These are phyloP conservation scores for Zhuqinia jingwanae DNA, from an alignment of 2,888 invertebrate genomes.

Conservation along the genomic window DNA sequence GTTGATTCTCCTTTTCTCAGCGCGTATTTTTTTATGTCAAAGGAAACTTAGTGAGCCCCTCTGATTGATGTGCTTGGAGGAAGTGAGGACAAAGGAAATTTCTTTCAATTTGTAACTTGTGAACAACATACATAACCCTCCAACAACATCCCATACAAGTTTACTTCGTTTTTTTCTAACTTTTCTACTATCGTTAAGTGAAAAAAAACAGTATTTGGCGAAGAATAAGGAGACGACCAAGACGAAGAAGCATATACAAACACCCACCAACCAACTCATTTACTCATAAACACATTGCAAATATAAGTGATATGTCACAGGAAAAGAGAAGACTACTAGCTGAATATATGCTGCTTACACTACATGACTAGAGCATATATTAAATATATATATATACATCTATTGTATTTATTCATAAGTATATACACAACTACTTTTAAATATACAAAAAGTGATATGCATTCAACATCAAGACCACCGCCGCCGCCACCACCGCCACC, in stretches of 20 bases:
- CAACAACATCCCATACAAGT: constrained; percentile 39
- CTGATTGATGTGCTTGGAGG: constrained; percentile 72
- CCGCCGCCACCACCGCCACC: too few species aligned
- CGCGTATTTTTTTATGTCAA: constrained; percentile 58
- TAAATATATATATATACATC: too few species aligned
- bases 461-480: not conserved
- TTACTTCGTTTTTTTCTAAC: constrained; percentile 44
- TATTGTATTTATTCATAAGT: too few species aligned
- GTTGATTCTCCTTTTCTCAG: constrained; percentile 24
- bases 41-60: constrained; percentile 63
- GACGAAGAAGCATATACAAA: constrained; percentile 1
- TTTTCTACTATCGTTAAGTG: not conserved
- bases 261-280: constrained; percentile 27
- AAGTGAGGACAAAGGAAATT: constrained; percentile 73
- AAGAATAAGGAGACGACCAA: too few species aligned
- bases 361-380: too few species aligned
- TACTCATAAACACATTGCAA: not conserved
- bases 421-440: constrained; percentile 5
- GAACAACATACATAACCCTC: constrained; percentile 62
- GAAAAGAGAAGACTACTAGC: not conserved
- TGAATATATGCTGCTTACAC: too few species aligned
- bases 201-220: not conserved
- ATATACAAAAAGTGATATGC: not conserved
- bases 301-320: not conserved
- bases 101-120: constrained; percentile 73